These are phyloP conservation scores for Drosophila rufa DNA, from an alignment of 1,140 invertebrate species.

Conservation along the genomic window DNA sequence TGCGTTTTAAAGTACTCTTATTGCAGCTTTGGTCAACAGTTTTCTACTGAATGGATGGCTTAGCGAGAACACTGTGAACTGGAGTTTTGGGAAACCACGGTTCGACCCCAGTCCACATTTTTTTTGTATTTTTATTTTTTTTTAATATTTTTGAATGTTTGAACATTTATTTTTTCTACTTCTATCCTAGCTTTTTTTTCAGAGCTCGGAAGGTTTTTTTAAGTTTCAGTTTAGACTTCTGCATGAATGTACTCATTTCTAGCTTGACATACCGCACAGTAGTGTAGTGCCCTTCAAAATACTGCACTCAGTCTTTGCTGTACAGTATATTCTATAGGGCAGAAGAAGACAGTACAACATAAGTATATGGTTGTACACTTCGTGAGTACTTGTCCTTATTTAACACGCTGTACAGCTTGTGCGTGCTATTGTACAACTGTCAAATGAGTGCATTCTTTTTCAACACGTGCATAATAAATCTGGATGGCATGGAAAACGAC, in stretches of 20 bases:
- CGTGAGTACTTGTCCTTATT: background rate
- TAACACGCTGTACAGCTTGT: background rate
- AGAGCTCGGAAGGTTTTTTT: no score
- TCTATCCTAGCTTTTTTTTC: no score
- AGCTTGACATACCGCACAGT: background rate
- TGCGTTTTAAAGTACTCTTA: no score
- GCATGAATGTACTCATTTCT: background rate
- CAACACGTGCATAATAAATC: slow-evolving; percentile 3
- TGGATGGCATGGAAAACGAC: background rate
- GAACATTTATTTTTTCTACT: no score
- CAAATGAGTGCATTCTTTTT: background rate
- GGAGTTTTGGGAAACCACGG: no score
- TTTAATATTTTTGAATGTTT: no score
- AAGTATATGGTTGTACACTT: background rate
- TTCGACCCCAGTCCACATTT: no score
- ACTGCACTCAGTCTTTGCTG: slow-evolving; percentile 9
- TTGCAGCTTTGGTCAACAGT: no score
- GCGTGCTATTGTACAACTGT: background rate
- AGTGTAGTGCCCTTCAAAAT: background rate
- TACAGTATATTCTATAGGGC: slow-evolving; percentile 4
- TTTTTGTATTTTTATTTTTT: no score
- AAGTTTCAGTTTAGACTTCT: background rate
- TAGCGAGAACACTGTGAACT: no score
- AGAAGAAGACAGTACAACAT: background rate
- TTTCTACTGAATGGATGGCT: no score